Conservation (phyloP, 2,113 vertebrate genomes). For the Thryonomys swinderianus region DNA sequence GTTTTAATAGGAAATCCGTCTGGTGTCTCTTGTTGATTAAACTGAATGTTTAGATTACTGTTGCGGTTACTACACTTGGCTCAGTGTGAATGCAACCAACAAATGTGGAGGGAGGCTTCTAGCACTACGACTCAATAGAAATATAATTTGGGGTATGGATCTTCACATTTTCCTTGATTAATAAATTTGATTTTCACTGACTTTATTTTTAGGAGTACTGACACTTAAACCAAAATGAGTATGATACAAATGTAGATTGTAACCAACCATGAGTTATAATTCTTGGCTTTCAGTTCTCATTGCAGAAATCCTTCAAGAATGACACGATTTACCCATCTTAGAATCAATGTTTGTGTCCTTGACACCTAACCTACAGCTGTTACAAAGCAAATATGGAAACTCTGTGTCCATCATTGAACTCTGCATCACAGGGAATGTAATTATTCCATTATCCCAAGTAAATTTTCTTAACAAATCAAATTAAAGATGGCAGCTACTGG, state of each 20-base stretch:
- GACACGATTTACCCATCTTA: not conserved
- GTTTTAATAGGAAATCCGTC: not conserved
- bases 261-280: not conserved
- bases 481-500: not conserved
- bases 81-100: not conserved
- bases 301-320: conserved; percentile 17
- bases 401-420: not conserved
- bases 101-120: not conserved
- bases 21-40: conserved; percentile 4
- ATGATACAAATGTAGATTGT: not conserved
- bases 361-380: not conserved
- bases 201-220: not conserved
- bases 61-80: not conserved
- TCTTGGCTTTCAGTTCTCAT: not conserved
- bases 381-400: not conserved
- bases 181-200: not conserved
- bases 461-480: conserved; percentile 30
- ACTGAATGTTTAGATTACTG: not conserved
- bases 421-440: not conserved
- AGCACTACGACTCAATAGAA: not conserved
- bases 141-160: not conserved
- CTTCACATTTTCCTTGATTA: not conserved
- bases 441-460: not conserved
- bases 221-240: not conserved
- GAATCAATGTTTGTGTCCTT: not conserved